Base-by-base conservation (phyloP, 2,797 vertebrate species). In the Tinamus major region DNA sequence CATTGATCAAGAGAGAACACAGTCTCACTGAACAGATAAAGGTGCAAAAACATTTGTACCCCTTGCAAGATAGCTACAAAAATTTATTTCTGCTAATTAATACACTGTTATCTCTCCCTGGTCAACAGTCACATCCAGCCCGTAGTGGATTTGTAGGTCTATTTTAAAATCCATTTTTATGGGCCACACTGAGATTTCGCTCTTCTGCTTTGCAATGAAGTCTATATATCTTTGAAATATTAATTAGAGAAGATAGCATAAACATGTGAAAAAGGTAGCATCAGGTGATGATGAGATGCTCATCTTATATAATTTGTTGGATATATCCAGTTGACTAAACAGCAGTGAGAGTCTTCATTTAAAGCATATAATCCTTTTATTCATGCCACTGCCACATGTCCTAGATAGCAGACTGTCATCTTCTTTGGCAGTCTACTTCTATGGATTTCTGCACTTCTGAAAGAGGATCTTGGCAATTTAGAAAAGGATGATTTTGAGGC, bases 351-450 rank as follows among this genome's bases (percentile, higher is more conserved):
- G 63, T 67, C 26, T 87, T 51, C 15, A 61, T 63, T 72, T 65
- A 62, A 86, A 2, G 1, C 21, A 44, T 8, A n/a, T 0, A 0
- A 68, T 55, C 42, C 11, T 75, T 89, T 51, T 33, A 67, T 56
- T 77, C 55, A 49, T 0, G 33, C 18, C 72, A 39, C 0, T 4
- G 27, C 26, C 49, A 55, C 15, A 9, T 11, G 10, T 75, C 21
- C 89, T 44, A 85, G 35, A 37, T 2, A 79, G 62, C 39, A 2
- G 67, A 58, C 19, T 19, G 10, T 21, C 23, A 29, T 44, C 46
- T 20, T 46, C 33, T 39, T 41, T 46, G 39, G 31, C n/a, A 10
- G 39, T 35, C 17, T 88, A 35, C 44, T 37, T 37, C 9, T 35
- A 26, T 63, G 29, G 21, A 63, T n/a, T 68, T 48, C 42, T 63